phyloP scores from a whole-genome alignment of 2,888 invertebrate genomes.

The Zootermopsis nevadensis region DNA sequence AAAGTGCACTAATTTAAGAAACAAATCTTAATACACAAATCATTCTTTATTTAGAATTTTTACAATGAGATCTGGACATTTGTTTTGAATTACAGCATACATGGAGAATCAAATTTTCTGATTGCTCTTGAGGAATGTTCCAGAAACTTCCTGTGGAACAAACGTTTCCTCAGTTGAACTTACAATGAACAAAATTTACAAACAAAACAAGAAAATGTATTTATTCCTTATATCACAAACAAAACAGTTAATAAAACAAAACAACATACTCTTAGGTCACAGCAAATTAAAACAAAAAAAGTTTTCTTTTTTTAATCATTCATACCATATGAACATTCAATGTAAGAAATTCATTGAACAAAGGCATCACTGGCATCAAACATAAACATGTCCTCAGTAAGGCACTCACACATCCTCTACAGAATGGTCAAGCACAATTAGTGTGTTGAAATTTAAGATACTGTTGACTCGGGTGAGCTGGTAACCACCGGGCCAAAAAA shows the following conservation, averaged over 20 bases:
- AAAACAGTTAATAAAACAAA: constrained; percentile 22
- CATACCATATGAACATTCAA: constrained; percentile 38
- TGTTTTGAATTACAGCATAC: constrained; percentile 44
- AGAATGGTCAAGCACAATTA: constrained; percentile 18
- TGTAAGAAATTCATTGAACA: constrained; percentile 24
- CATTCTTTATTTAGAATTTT: constrained; percentile 14
- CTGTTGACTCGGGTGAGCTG: constrained; percentile 22
- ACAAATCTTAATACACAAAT: constrained; percentile 24
- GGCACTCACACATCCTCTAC: constrained; percentile 48
- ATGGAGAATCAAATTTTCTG: constrained; percentile 39
- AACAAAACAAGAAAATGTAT: constrained; percentile 12
- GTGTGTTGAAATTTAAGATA: constrained; percentile 23
- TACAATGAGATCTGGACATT: constrained; percentile 43
- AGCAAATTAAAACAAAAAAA: constrained; percentile 28
- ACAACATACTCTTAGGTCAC: constrained; percentile 17
- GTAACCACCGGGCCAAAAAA: constrained; percentile 18
- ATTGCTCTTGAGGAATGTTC: constrained; percentile 33
- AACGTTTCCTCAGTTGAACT: constrained; percentile 27
- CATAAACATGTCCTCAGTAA: constrained; percentile 44
- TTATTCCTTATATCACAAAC: constrained; percentile 30
- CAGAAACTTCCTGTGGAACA: constrained; percentile 27
- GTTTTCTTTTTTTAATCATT: constrained; percentile 14
- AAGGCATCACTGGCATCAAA: constrained; percentile 48
- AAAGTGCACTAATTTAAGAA: background rate
- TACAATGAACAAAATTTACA: constrained; percentile 34